phyloP scores from a whole-genome alignment of 2,113 vertebrate species.

The Corythornis cristatus region DNA sequence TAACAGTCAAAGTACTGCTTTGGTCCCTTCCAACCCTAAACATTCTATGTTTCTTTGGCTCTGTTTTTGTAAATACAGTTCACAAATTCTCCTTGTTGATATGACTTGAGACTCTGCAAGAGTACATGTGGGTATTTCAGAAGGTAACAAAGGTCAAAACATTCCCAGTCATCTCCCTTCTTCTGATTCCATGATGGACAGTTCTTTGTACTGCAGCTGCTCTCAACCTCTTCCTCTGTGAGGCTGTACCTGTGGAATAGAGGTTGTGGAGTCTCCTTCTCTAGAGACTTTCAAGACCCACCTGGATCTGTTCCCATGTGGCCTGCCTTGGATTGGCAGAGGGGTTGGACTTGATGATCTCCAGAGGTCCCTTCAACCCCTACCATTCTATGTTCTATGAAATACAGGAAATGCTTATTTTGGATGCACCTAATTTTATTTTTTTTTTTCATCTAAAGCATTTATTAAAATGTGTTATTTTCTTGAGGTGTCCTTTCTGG shows the following conservation, averaged over 20 bases:
- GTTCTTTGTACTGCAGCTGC: neutral
- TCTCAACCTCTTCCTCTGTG: neutral
- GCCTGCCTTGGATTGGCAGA: no score
- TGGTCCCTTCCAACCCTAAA: no score
- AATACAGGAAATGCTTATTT: neutral
- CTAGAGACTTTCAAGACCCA: no score
- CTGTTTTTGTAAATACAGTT: neutral
- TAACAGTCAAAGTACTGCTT: neutral
- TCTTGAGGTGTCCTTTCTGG: neutral
- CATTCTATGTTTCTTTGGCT: no score
- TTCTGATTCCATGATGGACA: neutral
- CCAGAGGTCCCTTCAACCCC: no score
- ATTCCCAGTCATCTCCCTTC: neutral
- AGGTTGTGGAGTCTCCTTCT: no score
- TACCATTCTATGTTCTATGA: no score
- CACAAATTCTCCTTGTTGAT: neutral
- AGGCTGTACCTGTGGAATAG: neutral
- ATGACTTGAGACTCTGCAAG: neutral
- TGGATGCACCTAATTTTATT: neutral
- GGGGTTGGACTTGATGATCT: no score
- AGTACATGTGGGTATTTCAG: neutral
- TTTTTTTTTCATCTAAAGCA: neutral
- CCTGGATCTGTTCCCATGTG: no score
- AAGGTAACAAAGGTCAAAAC: neutral
- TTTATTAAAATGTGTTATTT: neutral